phyloP scores from a whole-genome alignment of 2,888 invertebrate genomes.

The Drosophila subquinaria region DNA sequence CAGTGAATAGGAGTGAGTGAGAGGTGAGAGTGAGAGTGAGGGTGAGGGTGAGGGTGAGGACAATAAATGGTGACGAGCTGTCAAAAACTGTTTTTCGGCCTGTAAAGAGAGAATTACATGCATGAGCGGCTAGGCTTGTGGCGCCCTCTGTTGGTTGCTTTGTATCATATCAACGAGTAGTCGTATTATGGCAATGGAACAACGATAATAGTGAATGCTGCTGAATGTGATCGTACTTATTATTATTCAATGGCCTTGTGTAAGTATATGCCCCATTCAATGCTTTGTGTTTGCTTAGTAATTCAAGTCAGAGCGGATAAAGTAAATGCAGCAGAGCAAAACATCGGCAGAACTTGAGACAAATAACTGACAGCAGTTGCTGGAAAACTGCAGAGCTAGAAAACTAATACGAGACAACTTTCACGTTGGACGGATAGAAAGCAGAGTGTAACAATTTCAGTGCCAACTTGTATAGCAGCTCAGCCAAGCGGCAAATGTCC shows the following conservation, averaged over 20 bases:
- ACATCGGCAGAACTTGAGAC: constrained; percentile 26
- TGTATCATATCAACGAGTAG: background rate
- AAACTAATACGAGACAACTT: constrained; percentile 7
- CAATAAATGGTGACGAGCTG: constrained; percentile 60
- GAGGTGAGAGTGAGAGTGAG: background rate
- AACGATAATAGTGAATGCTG: background rate
- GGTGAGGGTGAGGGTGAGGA: background rate
- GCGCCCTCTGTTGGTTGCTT: constrained; percentile 25
- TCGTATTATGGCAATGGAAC: constrained; percentile 5
- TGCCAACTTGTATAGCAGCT: constrained; percentile 54
- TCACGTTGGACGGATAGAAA: background rate
- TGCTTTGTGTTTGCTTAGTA: constrained; percentile 4
- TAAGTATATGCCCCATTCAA: background rate
- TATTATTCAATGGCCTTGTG: constrained; percentile 1
- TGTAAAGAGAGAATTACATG: constrained; percentile 46
- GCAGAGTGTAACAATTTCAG: constrained; percentile 41
- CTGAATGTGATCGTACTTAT: constrained; percentile 9
- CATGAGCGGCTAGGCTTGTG: constrained; percentile 28
- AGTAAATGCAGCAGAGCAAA: constrained; percentile 34
- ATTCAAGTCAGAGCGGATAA: constrained; percentile 15
- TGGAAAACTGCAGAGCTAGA: constrained; percentile 10
- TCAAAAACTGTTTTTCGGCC: constrained; percentile 56
- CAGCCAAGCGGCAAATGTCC: constrained; percentile 66
- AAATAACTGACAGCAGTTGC: constrained; percentile 6
- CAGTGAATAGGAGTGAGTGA: background rate